These are phyloP conservation scores for Tachuris rubrigastra DNA, from an alignment of 2,113 vertebrate species.

Conservation along the genomic window DNA sequence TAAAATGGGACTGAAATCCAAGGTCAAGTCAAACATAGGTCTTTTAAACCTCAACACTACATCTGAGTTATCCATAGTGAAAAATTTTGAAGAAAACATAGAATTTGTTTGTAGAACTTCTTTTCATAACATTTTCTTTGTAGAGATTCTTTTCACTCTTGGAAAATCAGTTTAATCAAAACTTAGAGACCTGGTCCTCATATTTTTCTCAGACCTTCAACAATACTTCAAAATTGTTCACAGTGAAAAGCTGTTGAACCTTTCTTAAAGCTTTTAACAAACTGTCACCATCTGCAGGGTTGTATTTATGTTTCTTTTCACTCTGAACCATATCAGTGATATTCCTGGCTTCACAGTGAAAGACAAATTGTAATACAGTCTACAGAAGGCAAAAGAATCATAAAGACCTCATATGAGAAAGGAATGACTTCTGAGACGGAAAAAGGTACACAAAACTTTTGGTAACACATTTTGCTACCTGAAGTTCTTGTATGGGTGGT, in stretches of 20 bases:
- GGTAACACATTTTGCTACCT: not conserved
- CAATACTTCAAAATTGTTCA: slow-evolving; percentile 1
- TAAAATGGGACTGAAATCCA: not conserved
- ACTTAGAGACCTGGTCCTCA: not conserved
- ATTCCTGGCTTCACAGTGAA: slow-evolving; percentile 26
- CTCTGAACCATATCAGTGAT: not conserved
- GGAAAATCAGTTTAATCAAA: not conserved
- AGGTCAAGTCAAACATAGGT: not conserved
- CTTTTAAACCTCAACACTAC: not conserved
- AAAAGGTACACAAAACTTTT: not conserved
- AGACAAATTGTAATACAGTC: slow-evolving; percentile 52
- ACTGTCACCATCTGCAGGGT: slow-evolving; percentile 23
- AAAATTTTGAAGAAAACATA: not conserved
- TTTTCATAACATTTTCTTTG: not conserved
- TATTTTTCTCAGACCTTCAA: not conserved
- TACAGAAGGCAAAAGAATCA: slow-evolving; percentile 35
- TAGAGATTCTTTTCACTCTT: not conserved
- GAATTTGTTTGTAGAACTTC: not conserved
- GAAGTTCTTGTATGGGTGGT: not conserved
- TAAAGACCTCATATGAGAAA: slow-evolving; percentile 26
- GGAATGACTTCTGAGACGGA: slow-evolving; percentile 36
- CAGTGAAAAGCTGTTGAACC: not conserved
- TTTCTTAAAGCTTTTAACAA: slow-evolving; percentile 32
- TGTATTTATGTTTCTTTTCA: slow-evolving; percentile 15
- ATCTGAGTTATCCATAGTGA: not conserved